Evolutionary conservation across 2,797 vertebrate species (phyloP), one percentile per base, ranked within the genome.

Genomic region (Paratrypauchen microcephalus): DNA sequence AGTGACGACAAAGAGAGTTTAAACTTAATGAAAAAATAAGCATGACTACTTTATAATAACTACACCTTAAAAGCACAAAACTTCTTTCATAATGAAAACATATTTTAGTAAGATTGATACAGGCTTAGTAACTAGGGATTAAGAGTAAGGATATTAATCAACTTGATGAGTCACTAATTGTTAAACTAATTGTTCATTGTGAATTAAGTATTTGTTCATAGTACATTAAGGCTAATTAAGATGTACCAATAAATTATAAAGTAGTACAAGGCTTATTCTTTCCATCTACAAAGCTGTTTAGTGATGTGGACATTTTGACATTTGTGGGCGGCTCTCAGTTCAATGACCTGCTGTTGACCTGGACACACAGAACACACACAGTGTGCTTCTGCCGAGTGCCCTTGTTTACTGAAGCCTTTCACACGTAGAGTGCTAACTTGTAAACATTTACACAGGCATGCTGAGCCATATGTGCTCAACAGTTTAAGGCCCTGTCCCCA

Each of bases 301-400:
- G 50, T 70, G 50, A 45, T 60, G 68, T 21, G 60, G 50, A 66
- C 28, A 60, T 66, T 4, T 61, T 86, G 85, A 89, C 83, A 87
- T 89, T 84, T 83, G 58, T 78, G 76, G 74, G 86, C 84, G 79
- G 85, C 82, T 85, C 83, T 80, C 77, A 88, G 89, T 86, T 83
- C 71, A 82, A 86, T 87, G 84, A 87, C 84, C 85, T 65, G 50
- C 70, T 73, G 68, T 69, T 79, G 73, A 79, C 80, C 71, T 6
- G 50, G 59, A 70, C 66, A 63, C 39, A 55, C 52, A 12, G 54
- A 54, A 73, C 16, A 26, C 71, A 67, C 32, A 69, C 50, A 81
- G 41, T 15, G 11, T 24, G 61, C 61, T 23, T 59, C 7, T 28
- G 24, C 68, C 41, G 70, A 76, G 18, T 30, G 69, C 58, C 32